Percentiles rank a stretch among this genome's conserved stretches.
Conservation (phyloP, 92 coral and sea anemone species). For the Ricordea florida region DNA sequence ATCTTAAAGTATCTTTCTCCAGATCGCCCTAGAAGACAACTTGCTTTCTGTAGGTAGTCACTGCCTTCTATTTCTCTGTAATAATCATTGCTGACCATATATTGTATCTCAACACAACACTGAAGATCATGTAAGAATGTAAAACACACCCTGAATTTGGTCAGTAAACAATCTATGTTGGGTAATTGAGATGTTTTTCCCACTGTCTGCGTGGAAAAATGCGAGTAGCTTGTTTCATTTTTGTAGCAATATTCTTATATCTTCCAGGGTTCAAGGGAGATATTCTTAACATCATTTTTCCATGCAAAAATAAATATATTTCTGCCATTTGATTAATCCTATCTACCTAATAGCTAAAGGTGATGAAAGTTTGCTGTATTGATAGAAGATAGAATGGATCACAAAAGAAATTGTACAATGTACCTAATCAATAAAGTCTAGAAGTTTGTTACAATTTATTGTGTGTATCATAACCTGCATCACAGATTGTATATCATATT, state of each 20-base stretch:
- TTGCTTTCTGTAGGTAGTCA: not conserved
- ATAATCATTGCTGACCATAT: too few relatives aligned
- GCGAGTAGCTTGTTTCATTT: not conserved
- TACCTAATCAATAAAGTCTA: slow-evolving; percentile 21
- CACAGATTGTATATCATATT: too few relatives aligned
- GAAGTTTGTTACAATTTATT: slow-evolving; percentile 15
- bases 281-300: not conserved
- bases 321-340: not conserved
- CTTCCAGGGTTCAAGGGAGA: slow-evolving; percentile 1
- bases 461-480: too few relatives aligned
- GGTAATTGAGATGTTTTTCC: slow-evolving; percentile 5
- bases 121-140: not conserved
- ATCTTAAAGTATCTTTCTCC: slow-evolving; percentile 5
- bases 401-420: slow-evolving; percentile 16
- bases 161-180: not conserved
- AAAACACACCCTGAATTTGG: not conserved
- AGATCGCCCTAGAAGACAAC: not conserved
- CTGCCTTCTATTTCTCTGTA: too few relatives aligned
- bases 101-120: too few relatives aligned
- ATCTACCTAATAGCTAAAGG: not conserved
- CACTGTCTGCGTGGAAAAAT: slow-evolving; percentile 7
- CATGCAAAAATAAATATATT: not conserved
- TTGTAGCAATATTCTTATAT: not conserved
- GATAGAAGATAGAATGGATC: slow-evolving; percentile 12
- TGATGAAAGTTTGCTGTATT: not conserved